Evolutionary conservation across 1,140 invertebrate genomes (phyloP).

Genomic region (Thaumatotibia leucotreta): DNA sequence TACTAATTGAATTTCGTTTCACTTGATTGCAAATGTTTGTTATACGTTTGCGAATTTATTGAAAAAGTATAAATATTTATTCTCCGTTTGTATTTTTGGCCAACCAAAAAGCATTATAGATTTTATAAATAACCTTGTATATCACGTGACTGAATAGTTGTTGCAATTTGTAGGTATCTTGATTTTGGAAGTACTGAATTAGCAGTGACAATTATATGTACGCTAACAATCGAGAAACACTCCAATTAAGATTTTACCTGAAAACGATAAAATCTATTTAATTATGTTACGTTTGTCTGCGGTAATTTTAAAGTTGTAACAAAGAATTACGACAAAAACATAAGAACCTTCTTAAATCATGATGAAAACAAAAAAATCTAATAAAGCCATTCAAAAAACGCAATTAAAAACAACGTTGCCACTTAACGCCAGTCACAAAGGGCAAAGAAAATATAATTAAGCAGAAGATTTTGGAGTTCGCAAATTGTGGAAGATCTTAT

Average conservation of each 20-base stretch:
- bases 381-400: slow-evolving; percentile 20
- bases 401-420: slow-evolving; percentile 35
- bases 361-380: slow-evolving; percentile 5
- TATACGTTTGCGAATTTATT: too few relatives aligned
- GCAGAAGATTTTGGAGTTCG: slow-evolving; percentile 45
- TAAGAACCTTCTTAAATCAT: not conserved
- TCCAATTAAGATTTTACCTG: too few relatives aligned
- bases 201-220: too few relatives aligned
- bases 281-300: not conserved
- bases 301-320: not conserved
- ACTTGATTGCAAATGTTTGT: not conserved
- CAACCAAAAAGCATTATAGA: too few relatives aligned
- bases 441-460: slow-evolving; percentile 50
- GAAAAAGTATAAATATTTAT: too few relatives aligned
- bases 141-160: too few relatives aligned
- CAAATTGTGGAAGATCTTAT: slow-evolving; percentile 50
- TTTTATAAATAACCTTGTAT: too few relatives aligned
- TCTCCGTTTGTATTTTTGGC: too few relatives aligned
- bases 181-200: too few relatives aligned
- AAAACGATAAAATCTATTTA: too few relatives aligned
- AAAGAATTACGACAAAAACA: not conserved
- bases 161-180: too few relatives aligned
- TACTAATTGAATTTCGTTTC: not conserved
- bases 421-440: slow-evolving; percentile 30
- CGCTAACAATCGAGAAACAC: too few relatives aligned